Percentiles rank a stretch among this genome's conserved stretches.
Conservation (phyloP, 2,888 invertebrate species). For the Nysson spinosus region DNA sequence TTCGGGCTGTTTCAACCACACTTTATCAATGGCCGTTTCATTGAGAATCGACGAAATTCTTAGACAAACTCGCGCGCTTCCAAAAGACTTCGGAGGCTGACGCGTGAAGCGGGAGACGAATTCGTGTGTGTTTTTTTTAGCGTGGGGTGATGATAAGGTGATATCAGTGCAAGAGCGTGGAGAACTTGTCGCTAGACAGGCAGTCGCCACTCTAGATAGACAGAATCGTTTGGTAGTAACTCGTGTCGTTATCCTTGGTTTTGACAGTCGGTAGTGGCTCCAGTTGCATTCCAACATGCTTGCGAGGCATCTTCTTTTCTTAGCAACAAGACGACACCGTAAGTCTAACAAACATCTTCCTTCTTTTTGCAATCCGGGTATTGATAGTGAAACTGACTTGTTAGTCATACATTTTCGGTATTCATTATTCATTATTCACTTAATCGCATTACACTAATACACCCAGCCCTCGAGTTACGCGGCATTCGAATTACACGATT, state of each 20-base stretch:
- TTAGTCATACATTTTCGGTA: neutral
- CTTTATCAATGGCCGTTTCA: constrained; percentile 10
- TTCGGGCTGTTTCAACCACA: no score
- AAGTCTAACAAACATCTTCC: constrained; percentile 58
- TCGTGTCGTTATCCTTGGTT: constrained; percentile 24
- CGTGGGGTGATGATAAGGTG: constrained; percentile 49
- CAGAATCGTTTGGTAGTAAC: constrained; percentile 36
- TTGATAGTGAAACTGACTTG: no score
- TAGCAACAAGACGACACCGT: constrained; percentile 74
- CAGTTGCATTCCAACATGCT: constrained; percentile 62
- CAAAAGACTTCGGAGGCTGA: neutral
- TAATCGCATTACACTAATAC: no score
- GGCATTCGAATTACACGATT: no score
- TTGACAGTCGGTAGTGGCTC: constrained; percentile 28
- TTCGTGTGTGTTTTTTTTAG: constrained; percentile 41
- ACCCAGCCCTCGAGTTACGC: no score
- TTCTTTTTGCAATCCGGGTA: neutral
- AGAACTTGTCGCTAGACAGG: constrained; percentile 68
- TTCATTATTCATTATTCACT: no score
- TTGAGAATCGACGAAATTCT: neutral
- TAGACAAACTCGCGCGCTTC: neutral
- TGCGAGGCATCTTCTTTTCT: constrained; percentile 74
- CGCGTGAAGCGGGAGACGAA: constrained; percentile 32
- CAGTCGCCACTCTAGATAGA: constrained; percentile 66
- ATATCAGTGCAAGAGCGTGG: constrained; percentile 43